These are phyloP conservation scores for Drosophila bocki DNA, from an alignment of 1,140 invertebrate genomes.

Conservation along the genomic window DNA sequence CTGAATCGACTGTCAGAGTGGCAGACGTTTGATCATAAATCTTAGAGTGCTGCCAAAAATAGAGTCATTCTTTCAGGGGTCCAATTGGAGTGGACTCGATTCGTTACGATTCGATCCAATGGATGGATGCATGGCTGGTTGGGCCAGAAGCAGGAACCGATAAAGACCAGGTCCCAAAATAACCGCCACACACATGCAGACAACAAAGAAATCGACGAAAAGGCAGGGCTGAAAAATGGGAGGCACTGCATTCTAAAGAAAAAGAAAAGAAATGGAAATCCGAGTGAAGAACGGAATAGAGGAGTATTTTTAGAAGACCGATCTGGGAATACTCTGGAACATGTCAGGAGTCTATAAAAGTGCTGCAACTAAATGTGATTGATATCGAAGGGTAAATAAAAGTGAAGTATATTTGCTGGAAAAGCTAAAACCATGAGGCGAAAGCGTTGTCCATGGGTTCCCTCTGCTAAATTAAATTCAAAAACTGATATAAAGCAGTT, in stretches of 20 bases:
- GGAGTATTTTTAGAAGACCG: conserved; percentile 25
- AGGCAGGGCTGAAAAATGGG: conserved; percentile 1
- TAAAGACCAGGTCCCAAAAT: conserved; percentile 25
- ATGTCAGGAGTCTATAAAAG: conserved; percentile 17
- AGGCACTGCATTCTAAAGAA: conserved; percentile 22
- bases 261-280: conserved; percentile 7
- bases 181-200: conserved; percentile 42
- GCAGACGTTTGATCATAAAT: conserved; percentile 69
- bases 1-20: conserved; percentile 60
- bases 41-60: conserved; percentile 72
- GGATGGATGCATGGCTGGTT: conserved; percentile 33
- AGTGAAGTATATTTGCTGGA: background rate
- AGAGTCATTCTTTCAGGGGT: conserved; percentile 54
- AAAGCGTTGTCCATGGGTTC: background rate
- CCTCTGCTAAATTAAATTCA: background rate
- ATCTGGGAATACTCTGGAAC: conserved; percentile 27
- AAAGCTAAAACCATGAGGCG: background rate
- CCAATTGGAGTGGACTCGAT: conserved; percentile 41
- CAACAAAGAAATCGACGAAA: conserved; percentile 24
- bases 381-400: conserved; percentile 11
- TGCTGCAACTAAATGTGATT: conserved; percentile 16
- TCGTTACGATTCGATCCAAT: conserved; percentile 40
- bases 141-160: conserved; percentile 5
- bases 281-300: background rate
- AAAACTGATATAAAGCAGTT: background rate